A percentile compares a stretch with the other conserved stretches of the same genome.
phyloP scores from a whole-genome alignment of 2,888 invertebrate genomes.

The Harmothoe impar region DNA sequence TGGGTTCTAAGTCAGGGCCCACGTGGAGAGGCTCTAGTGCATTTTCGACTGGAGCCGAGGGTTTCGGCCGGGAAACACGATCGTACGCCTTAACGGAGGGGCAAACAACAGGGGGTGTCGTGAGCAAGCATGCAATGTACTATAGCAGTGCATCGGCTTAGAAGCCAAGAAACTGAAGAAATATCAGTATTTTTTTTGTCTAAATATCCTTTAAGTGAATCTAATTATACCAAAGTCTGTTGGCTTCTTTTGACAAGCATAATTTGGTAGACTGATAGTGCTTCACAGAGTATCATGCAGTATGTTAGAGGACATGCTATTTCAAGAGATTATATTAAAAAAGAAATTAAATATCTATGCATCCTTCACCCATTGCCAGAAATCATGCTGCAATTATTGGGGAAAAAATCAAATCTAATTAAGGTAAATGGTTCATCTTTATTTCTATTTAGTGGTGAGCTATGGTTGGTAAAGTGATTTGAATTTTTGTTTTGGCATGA shows the following conservation, averaged over 20 bases:
- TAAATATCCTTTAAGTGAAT: too few relatives aligned
- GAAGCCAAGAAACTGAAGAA: too few relatives aligned
- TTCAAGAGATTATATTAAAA: neutral
- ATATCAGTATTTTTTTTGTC: too few relatives aligned
- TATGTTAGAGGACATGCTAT: neutral
- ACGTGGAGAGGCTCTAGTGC: conserved; percentile 69
- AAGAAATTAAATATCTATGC: neutral
- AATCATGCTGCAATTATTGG: neutral
- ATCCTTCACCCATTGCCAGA: neutral
- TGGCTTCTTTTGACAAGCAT: too few relatives aligned
- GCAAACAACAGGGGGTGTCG: conserved; percentile 6
- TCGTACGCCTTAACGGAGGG: conserved; percentile 61
- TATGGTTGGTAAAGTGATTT: too few relatives aligned
- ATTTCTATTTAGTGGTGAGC: too few relatives aligned
- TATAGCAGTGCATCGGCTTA: too few relatives aligned
- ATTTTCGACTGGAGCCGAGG: conserved; percentile 33
- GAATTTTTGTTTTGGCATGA: too few relatives aligned
- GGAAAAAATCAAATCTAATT: too few relatives aligned
- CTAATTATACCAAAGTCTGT: too few relatives aligned
- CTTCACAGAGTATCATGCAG: neutral
- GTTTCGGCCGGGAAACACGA: neutral
- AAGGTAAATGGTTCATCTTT: too few relatives aligned
- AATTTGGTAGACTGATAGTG: too few relatives aligned
- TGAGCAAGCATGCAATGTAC: neutral
- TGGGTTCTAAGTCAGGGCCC: conserved; percentile 69